Percentiles rank a stretch among this genome's conserved stretches.
Conservation (phyloP, 2,113 vertebrate genomes). For the Proteles cristata region DNA sequence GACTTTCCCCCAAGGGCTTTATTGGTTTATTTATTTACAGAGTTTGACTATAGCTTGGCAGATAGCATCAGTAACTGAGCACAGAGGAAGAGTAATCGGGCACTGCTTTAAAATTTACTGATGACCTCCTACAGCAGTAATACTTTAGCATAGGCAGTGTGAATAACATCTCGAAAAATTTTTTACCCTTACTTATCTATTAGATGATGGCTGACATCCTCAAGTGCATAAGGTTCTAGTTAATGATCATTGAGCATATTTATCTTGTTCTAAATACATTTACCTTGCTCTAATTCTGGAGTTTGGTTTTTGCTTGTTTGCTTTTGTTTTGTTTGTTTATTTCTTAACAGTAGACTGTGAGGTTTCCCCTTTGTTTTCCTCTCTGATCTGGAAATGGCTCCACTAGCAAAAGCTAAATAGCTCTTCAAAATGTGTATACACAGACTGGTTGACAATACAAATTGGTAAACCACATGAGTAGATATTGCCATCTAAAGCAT, state of each 20-base stretch:
- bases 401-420: slow-evolving; percentile 48
- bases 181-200: slow-evolving; percentile 33
- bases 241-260: slow-evolving; percentile 32
- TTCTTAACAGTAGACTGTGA: slow-evolving; percentile 41
- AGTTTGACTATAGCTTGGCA: slow-evolving; percentile 75
- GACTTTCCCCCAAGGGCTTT: slow-evolving; percentile 61
- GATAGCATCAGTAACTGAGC: slow-evolving; percentile 77
- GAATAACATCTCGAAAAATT: slow-evolving; percentile 38
- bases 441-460: slow-evolving; percentile 49
- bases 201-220: slow-evolving; percentile 23
- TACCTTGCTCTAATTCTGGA: slow-evolving; percentile 30
- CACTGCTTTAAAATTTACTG: slow-evolving; percentile 74
- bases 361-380: slow-evolving; percentile 35
- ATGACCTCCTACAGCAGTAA: slow-evolving; percentile 62
- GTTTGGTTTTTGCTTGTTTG: neutral
- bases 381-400: slow-evolving; percentile 46
- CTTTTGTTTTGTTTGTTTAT: slow-evolving; percentile 29
- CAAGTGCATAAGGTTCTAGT: slow-evolving; percentile 22
- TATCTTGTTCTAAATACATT: slow-evolving; percentile 50
- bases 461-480: slow-evolving; percentile 56
- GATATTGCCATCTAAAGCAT: slow-evolving; percentile 33
- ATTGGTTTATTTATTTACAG: slow-evolving; percentile 80
- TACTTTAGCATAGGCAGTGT: slow-evolving; percentile 56
- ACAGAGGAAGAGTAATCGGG: slow-evolving; percentile 75
- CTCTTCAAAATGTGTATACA: slow-evolving; percentile 58